Base-by-base conservation (phyloP, 1,140 invertebrate genomes). In the Brachionus calyciflorus region DNA sequence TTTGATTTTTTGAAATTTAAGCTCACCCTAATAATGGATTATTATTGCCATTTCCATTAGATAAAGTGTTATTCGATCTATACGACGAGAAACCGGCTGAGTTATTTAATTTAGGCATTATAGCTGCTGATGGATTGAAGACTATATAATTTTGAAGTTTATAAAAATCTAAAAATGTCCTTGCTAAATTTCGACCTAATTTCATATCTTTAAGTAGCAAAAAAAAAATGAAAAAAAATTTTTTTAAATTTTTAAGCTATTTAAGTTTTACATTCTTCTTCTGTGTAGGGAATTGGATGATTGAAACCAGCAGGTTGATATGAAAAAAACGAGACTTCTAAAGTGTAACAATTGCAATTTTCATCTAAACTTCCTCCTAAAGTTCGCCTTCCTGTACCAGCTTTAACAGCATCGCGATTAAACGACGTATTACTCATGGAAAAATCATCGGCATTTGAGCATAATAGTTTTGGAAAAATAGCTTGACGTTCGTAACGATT, bases 401-500 rank as follows among this genome's bases (percentile, higher is more conserved):
- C 87, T 86, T 95, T 95, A 28, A 89, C 88, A 1, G 89, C 87
- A 85, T 95, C 93, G 41, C 91, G 89, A 85, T 96, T 96, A 83
- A 93, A 96, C 87, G 93, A 91, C 17, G 92, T 93, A 82, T 92
- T 91, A 46, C 87, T 87, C 12, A 88, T 79, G 28, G 90, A 89
- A 82, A 92, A 96, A 81, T 95, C 93, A 78, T 93, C 91, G 9
- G 92, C 89, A 81, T 91, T 89, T 81, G 90, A 89, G 79, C 91
- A 89, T 75, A 96, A 86, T n/a, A 95, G 84, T 84, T 94, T 93
- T 0, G 93, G 93, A 81, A 96, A 91, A 2, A 95, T 89, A 30
- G 92, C 82, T 75, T 86, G 85, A 68, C 80, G 80, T 65, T 85
- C 84, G 76, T 82, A 82, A 26, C 83, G 78, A 2, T 81, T 82